Conservation (phyloP, 64 coral and sea anemone genomes). For the Actinia tenebrosa region DNA sequence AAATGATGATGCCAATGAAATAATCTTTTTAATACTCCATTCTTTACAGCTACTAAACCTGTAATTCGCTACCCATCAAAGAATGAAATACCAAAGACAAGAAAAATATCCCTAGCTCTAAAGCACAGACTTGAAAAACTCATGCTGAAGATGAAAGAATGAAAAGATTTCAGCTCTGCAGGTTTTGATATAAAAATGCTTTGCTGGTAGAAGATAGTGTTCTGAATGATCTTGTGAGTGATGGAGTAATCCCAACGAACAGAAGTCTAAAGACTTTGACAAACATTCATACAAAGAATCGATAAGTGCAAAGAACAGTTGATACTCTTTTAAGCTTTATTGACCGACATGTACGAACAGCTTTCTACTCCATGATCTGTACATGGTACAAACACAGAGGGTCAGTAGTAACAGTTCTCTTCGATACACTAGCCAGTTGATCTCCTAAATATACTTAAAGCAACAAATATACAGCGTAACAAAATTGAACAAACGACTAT, state of each 20-base stretch:
- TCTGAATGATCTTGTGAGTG: not conserved
- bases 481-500: not conserved
- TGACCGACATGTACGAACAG: not conserved
- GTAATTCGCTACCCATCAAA: not conserved
- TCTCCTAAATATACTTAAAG: not conserved
- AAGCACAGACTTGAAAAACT: not conserved
- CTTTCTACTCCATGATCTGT: not conserved
- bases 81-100: not conserved
- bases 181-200: not conserved
- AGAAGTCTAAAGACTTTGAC: not conserved
- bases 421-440: not conserved
- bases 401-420: not conserved
- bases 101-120: not conserved
- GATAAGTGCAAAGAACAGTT: conserved; percentile 1
- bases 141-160: not conserved
- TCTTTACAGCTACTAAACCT: not conserved
- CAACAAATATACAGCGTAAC: not conserved
- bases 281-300: conserved; percentile 12
- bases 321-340: conserved; percentile 28
- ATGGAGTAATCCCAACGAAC: not conserved
- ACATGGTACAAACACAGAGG: not conserved
- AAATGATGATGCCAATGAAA: not conserved
- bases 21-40: conserved; percentile 7
- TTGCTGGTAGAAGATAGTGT: not conserved
- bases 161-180: not conserved